A percentile compares a stretch with the other conserved stretches of the same genome.
Evolutionary conservation across 2,888 invertebrate genomes (phyloP).

Genomic region (Tetramorium bicarinatum): DNA sequence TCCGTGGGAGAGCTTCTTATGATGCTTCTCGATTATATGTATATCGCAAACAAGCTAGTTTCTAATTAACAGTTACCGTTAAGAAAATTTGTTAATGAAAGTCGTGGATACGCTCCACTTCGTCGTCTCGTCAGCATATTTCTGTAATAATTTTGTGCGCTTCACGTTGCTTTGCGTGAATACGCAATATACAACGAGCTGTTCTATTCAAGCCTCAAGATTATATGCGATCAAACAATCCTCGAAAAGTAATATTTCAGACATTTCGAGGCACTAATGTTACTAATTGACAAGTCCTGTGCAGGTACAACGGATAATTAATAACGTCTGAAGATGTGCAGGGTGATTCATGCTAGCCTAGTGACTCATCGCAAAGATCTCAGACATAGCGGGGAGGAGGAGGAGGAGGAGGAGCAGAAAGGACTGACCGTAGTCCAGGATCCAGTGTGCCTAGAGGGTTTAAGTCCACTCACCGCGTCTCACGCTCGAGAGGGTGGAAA

Average conservation of each 20-base stretch:
- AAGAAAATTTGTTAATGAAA: constrained; percentile 15
- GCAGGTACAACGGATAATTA: constrained; percentile 46
- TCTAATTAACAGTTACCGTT: background rate
- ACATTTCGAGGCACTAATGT: background rate
- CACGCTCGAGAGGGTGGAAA: constrained; percentile 73
- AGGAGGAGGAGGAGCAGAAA: constrained; percentile 69
- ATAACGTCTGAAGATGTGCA: constrained; percentile 58
- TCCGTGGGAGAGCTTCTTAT: background rate
- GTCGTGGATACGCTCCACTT: background rate
- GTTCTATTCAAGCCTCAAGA: background rate
- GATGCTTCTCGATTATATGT: background rate
- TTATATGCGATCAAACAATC: background rate
- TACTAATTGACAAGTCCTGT: constrained; percentile 37
- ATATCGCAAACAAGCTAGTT: constrained; percentile 28
- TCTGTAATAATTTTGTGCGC: background rate
- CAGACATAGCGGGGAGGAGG: constrained; percentile 40
- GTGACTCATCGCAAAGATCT: constrained; percentile 72
- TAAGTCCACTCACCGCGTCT: constrained; percentile 65
- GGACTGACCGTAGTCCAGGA: constrained; percentile 71
- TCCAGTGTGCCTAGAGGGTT: constrained; percentile 72
- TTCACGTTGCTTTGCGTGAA: background rate
- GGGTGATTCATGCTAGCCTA: constrained; percentile 70
- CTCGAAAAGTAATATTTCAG: background rate
- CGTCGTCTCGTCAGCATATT: background rate
- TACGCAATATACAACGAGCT: background rate